Evolutionary conservation across 2,113 vertebrate species (phyloP).

Genomic region (Megaptera novaeangliae): DNA sequence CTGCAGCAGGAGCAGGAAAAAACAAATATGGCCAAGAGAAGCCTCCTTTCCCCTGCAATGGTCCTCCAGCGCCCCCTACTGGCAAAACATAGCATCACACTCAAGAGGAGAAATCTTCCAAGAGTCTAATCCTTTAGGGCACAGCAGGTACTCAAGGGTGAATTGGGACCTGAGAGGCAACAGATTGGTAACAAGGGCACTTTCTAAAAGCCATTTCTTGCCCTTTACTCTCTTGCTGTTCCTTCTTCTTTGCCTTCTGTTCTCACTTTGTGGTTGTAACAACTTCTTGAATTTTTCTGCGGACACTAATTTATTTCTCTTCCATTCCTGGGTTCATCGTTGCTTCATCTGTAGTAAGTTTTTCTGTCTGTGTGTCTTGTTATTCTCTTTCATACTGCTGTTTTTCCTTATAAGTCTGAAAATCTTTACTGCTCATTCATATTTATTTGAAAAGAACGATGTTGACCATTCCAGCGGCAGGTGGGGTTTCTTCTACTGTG

Average conservation of each 20-base stretch:
- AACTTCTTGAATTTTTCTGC: neutral
- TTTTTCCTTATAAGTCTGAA: neutral
- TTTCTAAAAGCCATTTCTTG: neutral
- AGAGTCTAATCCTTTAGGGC: rapidly evolving
- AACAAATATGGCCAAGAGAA: neutral
- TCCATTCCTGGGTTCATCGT: neutral
- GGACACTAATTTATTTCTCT: neutral
- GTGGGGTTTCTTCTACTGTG: neutral
- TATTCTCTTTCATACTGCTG: neutral
- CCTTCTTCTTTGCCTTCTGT: neutral
- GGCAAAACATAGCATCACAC: neutral
- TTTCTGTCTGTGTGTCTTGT: neutral
- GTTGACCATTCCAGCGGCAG: neutral
- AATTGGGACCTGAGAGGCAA: neutral
- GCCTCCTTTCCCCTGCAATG: neutral
- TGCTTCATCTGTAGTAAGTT: neutral
- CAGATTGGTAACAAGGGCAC: neutral
- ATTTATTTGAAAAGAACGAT: neutral
- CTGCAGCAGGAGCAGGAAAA: neutral
- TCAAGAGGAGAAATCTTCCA: neutral
- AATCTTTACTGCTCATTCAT: neutral
- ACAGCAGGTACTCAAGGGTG: neutral
- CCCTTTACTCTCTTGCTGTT: neutral
- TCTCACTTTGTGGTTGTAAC: neutral
- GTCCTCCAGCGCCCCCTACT: neutral